Percentiles rank a stretch among this genome's conserved stretches.
Evolutionary conservation across 2,113 vertebrate species (phyloP).

Genomic region (Saguinus midas): DNA sequence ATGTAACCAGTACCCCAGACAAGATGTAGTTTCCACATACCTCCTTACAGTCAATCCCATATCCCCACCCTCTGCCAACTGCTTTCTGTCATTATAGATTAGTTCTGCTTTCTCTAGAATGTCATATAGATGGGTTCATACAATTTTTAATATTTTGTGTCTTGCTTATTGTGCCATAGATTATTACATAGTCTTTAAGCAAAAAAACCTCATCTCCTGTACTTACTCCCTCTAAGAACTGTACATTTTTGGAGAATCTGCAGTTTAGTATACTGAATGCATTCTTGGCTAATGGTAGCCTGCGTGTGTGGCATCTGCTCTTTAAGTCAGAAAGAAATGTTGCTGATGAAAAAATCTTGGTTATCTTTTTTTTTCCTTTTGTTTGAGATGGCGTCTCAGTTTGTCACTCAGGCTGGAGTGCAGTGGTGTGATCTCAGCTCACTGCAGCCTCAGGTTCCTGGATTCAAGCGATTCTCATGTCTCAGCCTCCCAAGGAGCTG

Average conservation of each 20-base stretch:
- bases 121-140: background rate
- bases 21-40: background rate
- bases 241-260: background rate
- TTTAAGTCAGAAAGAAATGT: slow-evolving; percentile 15
- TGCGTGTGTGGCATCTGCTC: background rate
- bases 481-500: too few relatives aligned
- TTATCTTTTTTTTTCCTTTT: too few relatives aligned
- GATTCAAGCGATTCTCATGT: too few relatives aligned
- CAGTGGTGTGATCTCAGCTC: too few relatives aligned
- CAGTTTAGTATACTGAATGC: background rate
- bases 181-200: background rate
- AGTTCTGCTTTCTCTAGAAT: slow-evolving; percentile 2
- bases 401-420: too few relatives aligned
- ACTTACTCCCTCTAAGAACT: background rate
- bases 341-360: background rate
- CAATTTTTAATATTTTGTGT: background rate
- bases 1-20: background rate
- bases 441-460: too few relatives aligned
- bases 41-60: background rate
- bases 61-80: background rate
- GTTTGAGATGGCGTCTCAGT: too few relatives aligned
- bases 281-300: background rate
- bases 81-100: background rate
- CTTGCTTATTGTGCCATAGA: background rate
- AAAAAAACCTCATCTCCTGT: background rate